These are phyloP conservation scores for Clarias magur DNA, from an alignment of 2,113 vertebrate species.

Conservation along the genomic window DNA sequence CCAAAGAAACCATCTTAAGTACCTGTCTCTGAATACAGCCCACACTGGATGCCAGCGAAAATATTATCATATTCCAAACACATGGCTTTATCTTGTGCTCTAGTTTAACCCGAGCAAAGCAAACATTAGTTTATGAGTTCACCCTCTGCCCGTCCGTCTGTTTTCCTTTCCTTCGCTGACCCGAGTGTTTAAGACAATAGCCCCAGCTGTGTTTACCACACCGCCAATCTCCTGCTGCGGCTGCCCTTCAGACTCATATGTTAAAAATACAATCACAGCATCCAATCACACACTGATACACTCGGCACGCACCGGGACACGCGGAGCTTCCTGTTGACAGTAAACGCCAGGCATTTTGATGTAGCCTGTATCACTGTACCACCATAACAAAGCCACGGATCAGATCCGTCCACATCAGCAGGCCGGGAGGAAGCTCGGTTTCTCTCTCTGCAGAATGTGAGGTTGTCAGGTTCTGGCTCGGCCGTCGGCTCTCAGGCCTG, in stretches of 20 bases:
- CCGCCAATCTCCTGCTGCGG: slow-evolving; percentile 33
- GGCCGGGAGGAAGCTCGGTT: slow-evolving; percentile 27
- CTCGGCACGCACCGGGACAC: background rate
- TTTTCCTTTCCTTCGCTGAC: slow-evolving; percentile 27
- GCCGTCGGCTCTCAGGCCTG: slow-evolving; percentile 24
- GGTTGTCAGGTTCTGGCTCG: slow-evolving; percentile 40
- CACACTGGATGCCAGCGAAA: background rate
- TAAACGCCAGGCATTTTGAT: slow-evolving; percentile 6
- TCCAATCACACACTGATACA: slow-evolving; percentile 25
- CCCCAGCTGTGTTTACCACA: slow-evolving; percentile 55
- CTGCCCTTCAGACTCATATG: background rate
- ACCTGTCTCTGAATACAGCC: background rate
- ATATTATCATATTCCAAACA: slow-evolving; percentile 6
- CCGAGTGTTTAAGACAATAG: slow-evolving; percentile 42
- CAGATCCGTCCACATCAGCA: slow-evolving; percentile 23
- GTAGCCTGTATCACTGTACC: background rate
- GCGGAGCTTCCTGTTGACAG: slow-evolving; percentile 34
- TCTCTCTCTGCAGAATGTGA: slow-evolving; percentile 8
- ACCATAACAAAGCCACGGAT: slow-evolving; percentile 31
- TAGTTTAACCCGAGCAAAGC: slow-evolving; percentile 10
- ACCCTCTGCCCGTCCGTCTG: slow-evolving; percentile 2
- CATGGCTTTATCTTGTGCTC: background rate
- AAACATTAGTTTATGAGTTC: background rate
- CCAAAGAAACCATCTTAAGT: background rate
- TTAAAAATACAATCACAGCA: background rate